Conservation (phyloP, 2,888 invertebrate genomes). For the Dascillus cervinus region DNA sequence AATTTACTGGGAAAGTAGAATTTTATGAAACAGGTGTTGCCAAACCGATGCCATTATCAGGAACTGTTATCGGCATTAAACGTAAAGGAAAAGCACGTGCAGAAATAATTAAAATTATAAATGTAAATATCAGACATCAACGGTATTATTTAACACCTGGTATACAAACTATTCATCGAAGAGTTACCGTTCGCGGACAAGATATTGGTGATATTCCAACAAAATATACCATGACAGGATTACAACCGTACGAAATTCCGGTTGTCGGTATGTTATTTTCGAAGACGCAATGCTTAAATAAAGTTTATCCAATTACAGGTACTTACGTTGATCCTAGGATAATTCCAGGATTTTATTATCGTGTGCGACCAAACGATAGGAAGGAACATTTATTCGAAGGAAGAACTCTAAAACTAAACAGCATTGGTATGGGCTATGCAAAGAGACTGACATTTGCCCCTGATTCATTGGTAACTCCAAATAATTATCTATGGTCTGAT, state of each 20-base stretch:
- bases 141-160: slow-evolving; percentile 57
- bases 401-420: slow-evolving; percentile 53
- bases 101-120: slow-evolving; percentile 47
- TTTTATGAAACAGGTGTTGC: slow-evolving; percentile 59
- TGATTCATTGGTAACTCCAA: slow-evolving; percentile 50
- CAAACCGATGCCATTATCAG: slow-evolving; percentile 52
- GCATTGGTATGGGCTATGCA: slow-evolving; percentile 68
- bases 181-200: slow-evolving; percentile 53
- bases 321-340: slow-evolving; percentile 67
- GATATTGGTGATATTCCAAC: slow-evolving; percentile 59
- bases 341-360: slow-evolving; percentile 65
- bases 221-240: slow-evolving; percentile 54
- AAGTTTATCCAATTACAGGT: slow-evolving; percentile 45
- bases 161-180: slow-evolving; percentile 53
- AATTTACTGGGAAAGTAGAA: slow-evolving; percentile 58
- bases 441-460: slow-evolving; percentile 67
- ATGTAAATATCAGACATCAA: slow-evolving; percentile 48
- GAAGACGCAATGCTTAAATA: background rate
- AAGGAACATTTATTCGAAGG: slow-evolving; percentile 59
- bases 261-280: slow-evolving; percentile 51
- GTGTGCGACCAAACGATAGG: slow-evolving; percentile 59
- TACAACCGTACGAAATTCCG: slow-evolving; percentile 57
- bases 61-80: slow-evolving; percentile 50
- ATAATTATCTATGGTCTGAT: slow-evolving; percentile 73
- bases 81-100: slow-evolving; percentile 46